Evolutionary conservation across 2,797 vertebrate genomes (phyloP), one percentile per base, ranked within the genome.

Genomic region (Chromobotia macracanthus): DNA sequence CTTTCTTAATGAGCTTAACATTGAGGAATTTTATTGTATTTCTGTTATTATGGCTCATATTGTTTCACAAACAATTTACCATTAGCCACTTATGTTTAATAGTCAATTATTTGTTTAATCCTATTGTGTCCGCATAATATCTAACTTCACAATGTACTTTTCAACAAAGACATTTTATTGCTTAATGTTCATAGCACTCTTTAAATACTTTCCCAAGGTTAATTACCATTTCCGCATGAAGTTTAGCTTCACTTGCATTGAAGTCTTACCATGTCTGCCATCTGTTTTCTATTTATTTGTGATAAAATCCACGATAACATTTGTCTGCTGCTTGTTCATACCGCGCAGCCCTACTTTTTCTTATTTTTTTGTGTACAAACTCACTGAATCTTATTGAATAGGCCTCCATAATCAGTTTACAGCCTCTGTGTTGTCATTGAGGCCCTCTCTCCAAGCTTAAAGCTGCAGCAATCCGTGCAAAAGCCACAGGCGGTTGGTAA

Each of bases 1-100:
- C 79, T 94, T 25, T 90, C 90, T 50, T 94, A 81, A 86, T 31
- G 9, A 13, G 56, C 18, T 1, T 63, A 63, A 50, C 28, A 16
- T 1, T 19, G 2, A 9, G 18, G 16, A 15, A 50, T 5, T 18
- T 55, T 53, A 2, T 18, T 2, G 16, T 48, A 28, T 48, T 73
- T 3, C 16, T 31, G 9, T 35, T 38, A 21, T 56, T 2, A 58
- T 21, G 28, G n/a, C 18, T 28, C 41, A 1, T 41, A 41, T n/a
- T 28, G 3, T 61, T 28, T 15, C n/a, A 41, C 31, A 56, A 35
- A 56, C 3, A 19, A 23, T 58, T 18, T 56, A 66, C n/a, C 25
- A 51, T 5, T 15, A 25, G 25, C 18, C 51, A 53, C 19, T 53
- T 53, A n/a, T 19, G 5, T 13, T 60, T 5, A 60, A 23, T 60